Evolutionary conservation across 2,888 invertebrate genomes (phyloP), one percentile per base, ranked within the genome.

Genomic region (Drosophila kuntzei): DNA sequence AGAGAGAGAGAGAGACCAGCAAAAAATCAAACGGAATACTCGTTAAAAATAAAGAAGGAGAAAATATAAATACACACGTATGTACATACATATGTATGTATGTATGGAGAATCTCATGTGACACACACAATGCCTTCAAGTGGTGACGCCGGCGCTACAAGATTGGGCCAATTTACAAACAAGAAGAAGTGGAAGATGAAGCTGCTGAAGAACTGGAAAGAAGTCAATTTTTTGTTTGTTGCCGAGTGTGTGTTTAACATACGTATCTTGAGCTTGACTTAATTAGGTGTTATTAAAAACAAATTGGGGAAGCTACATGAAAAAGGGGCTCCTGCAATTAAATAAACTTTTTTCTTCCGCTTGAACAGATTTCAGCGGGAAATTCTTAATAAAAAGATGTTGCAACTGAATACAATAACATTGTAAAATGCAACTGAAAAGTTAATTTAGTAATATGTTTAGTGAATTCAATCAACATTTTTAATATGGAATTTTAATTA

Each of bases 211-310:
- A 55, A 46, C 39, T 29, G 25, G 18, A 49, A 51, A 59, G 53
- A 59, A 73, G 70, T 71, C 66, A 64, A 72, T 69, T 58, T 54
- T 64, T 7, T 34, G 2, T 49, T 41, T 50, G 18, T 46, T 55
- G 63, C 66, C 37, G 50, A 11, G 63, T 58, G 53, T 77, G 65
- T 65, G 69, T 51, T 67, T 76, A 73, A 79, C 71, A 77, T 80
- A 71, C 77, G 87, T 77, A 61, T 67, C 71, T 80, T 76, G 73
- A 84, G 76, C 89, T 84, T 79, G 82, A 89, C 77, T 81, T 86
- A 86, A 86, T 86, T 77, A 85, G 81, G 71, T 77, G 59, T 79
- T 87, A 86, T 86, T 86, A 86, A 89, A 89, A 86, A 71, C 79
- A 79, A 86, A 86, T 86, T 84, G 87, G 64, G 67, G 25, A 51